Percentiles rank a stretch among this genome's conserved stretches.
phyloP scores from a whole-genome alignment of 2,113 vertebrate species.

The Tretioscincus oriximinensis region DNA sequence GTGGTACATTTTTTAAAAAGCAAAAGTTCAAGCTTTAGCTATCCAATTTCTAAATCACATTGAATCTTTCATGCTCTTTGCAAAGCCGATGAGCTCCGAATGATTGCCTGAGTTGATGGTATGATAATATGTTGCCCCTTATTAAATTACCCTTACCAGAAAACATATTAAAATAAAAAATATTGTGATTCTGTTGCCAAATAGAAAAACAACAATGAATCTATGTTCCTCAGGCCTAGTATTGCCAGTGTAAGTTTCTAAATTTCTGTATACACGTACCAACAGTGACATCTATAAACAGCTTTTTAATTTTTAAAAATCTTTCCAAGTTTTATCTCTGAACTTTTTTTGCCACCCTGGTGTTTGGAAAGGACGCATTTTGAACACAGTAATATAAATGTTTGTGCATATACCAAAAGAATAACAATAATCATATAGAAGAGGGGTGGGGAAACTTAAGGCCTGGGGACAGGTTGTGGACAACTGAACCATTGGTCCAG shows the following conservation, averaged over 20 bases:
- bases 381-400: neutral
- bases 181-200: neutral
- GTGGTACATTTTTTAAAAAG: neutral
- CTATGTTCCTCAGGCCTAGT: too few species aligned
- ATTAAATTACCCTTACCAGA: neutral
- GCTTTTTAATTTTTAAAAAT: neutral
- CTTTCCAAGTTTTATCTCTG: neutral
- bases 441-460: too few species aligned
- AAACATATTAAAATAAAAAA: neutral
- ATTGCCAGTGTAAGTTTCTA: neutral
- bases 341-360: neutral
- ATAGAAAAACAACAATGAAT: neutral
- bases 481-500: too few species aligned
- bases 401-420: neutral
- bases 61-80: neutral
- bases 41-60: neutral
- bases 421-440: neutral
- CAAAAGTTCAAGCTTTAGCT: neutral
- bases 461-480: too few species aligned
- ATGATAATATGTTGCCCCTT: neutral
- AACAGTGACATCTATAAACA: neutral
- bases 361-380: neutral
- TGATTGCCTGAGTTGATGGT: conserved; percentile 1
- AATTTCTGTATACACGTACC: neutral
- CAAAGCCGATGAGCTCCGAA: neutral